Evolutionary conservation across 2,113 vertebrate species (phyloP).

Genomic region (Gobius niger): DNA sequence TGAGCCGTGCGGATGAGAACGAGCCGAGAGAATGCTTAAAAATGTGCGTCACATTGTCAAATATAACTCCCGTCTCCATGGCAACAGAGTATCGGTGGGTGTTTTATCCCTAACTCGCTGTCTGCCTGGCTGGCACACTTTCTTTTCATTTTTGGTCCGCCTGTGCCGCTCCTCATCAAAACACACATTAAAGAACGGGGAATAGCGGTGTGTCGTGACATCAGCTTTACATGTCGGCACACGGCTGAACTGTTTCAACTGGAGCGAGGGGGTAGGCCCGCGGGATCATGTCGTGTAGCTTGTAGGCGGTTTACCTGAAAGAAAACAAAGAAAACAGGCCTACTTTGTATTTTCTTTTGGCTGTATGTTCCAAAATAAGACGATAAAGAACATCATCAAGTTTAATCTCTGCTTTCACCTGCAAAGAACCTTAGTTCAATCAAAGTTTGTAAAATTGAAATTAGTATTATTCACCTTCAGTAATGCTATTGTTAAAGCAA

Average conservation of each 20-base stretch:
- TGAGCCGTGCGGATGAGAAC: slow-evolving; percentile 35
- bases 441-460: too few species aligned
- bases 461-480: slow-evolving; percentile 4
- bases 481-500: slow-evolving; percentile 24
- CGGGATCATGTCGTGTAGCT: too few species aligned
- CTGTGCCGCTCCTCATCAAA: slow-evolving; percentile 13
- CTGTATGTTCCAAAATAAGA: too few species aligned
- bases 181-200: not conserved
- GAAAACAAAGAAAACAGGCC: too few species aligned
- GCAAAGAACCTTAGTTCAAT: too few species aligned
- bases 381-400: too few species aligned
- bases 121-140: slow-evolving; percentile 10
- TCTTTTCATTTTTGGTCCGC: slow-evolving; percentile 28
- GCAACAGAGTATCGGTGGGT: slow-evolving; percentile 59
- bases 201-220: not conserved
- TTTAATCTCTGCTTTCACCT: too few species aligned
- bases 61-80: slow-evolving; percentile 66
- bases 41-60: slow-evolving; percentile 46
- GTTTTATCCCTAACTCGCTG: slow-evolving; percentile 13
- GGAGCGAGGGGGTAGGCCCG: too few species aligned
- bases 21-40: slow-evolving; percentile 35
- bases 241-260: not conserved
- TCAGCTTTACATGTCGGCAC: not conserved
- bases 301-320: too few species aligned
- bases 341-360: too few species aligned